A percentile compares a stretch with the other conserved stretches of the same genome.
phyloP scores from a whole-genome alignment of 2,888 invertebrate genomes.

The Folsomia candida region DNA sequence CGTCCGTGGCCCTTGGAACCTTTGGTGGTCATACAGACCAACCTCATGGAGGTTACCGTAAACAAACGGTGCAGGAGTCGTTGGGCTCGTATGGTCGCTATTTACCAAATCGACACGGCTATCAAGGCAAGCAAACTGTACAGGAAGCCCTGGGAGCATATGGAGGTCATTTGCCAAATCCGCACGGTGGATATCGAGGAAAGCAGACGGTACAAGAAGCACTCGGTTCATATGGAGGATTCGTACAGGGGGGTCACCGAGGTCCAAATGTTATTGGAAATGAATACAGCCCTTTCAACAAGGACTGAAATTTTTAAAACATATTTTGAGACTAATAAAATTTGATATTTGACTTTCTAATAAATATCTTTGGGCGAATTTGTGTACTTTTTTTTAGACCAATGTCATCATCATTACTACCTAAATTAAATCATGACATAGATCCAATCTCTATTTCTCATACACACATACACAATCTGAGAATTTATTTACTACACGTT shows the following conservation, averaged over 20 bases:
- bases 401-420: no score
- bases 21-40: not conserved
- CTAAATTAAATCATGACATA: no score
- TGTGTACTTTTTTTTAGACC: no score
- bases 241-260: not conserved
- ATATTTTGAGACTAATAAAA: not conserved
- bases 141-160: constrained; percentile 12
- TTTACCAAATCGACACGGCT: not conserved
- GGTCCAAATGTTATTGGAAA: not conserved
- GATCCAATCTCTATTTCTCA: no score
- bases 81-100: not conserved
- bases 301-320: not conserved
- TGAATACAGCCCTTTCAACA: not conserved
- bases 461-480: no score
- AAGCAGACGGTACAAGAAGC: constrained; percentile 14
- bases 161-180: not conserved
- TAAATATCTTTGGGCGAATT: no score
- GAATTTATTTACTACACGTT: not conserved
- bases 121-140: constrained; percentile 2
- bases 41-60: not conserved
- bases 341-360: not conserved
- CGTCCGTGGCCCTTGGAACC: constrained; percentile 2
- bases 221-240: constrained; percentile 9
- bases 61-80: not conserved
- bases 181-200: not conserved